Evolutionary conservation across 2,888 invertebrate genomes (phyloP), one percentile per base, ranked within the genome.

Genomic region (Zootermopsis nevadensis): DNA sequence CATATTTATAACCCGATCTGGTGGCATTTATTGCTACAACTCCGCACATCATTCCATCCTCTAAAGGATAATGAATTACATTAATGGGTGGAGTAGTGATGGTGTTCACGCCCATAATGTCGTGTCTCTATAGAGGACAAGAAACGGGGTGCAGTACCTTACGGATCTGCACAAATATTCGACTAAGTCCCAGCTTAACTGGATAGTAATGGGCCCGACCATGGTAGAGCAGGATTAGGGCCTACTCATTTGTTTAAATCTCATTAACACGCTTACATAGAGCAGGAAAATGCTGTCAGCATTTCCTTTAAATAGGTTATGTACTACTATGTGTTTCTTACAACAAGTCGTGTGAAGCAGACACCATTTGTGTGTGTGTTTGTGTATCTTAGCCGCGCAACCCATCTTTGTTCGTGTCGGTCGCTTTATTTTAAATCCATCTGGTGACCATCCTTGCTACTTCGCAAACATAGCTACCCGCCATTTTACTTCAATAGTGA

Each of bases 21-120:
- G 42, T 67, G 83, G 81, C 81, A 83, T 81, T 83, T 83, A 83
- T 83, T 83, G 76, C 83, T 48, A 35, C 77, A 30, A 77, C 48
- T 24, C 22, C 30, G 53, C 66, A 33, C 66, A 33, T 31, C 48
- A 48, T 31, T 35, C 33, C 33, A 33, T 38, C 77, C 86, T 86
- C 87, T 87, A 88, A 87, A 87, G 87, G 87, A 88, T 88, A 89
- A 89, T 89, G 89, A 89, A 89, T 89, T 89, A 89, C 89, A 87
- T 89, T 89, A 89, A 89, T 89, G 89, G 89, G n/a, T 42, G 42
- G n/a, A 42, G 76, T n/a, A 24, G 22, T 27, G 42, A 30, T n/a
- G n/a, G 7, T 8, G 27, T 30, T 66, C 66, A 12, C 27, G 27
- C 33, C 33, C 31, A 33, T 30, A 69, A 33, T 19, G 12, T 38